A percentile compares a stretch with the other conserved stretches of the same genome.
Evolutionary conservation across 2,888 invertebrate species (phyloP).

Genomic region (Malacosoma neustria): DNA sequence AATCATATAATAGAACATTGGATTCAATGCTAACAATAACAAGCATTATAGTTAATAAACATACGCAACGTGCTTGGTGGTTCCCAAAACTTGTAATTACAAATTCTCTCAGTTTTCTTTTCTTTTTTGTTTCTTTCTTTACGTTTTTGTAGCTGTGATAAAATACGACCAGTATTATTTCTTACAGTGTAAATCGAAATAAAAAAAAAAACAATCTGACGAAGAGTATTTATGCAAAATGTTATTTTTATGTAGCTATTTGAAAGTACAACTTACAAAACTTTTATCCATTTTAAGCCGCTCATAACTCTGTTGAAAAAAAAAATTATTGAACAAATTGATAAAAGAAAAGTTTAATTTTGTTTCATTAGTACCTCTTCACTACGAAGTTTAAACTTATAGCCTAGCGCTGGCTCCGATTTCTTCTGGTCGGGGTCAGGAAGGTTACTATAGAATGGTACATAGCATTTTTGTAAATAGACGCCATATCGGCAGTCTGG

Average conservation of each 20-base stretch:
- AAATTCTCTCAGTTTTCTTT: constrained; percentile 34
- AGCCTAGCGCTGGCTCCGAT: constrained; percentile 32
- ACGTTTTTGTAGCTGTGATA: constrained; percentile 41
- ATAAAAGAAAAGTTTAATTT: background rate
- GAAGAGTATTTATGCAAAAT: no score
- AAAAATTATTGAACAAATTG: background rate
- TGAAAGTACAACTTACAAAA: constrained; percentile 36
- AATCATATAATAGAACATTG: no score
- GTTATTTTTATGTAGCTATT: constrained; percentile 43
- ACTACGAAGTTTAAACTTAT: constrained; percentile 41
- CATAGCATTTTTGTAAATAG: constrained; percentile 40
- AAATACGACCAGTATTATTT: no score
- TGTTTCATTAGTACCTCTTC: constrained; percentile 25
- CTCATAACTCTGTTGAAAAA: constrained; percentile 46
- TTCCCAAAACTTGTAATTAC: constrained; percentile 60
- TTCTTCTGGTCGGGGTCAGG: constrained; percentile 18
- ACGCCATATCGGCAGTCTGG: constrained; percentile 41
- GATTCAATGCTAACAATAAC: no score
- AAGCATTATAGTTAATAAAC: no score
- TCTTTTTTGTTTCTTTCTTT: constrained; percentile 43
- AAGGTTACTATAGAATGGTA: constrained; percentile 29
- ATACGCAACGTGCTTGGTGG: constrained; percentile 52
- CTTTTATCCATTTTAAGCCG: constrained; percentile 23
- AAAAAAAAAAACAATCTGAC: no score
- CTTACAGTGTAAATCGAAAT: no score